Evolutionary conservation across 2,113 vertebrate species (phyloP).

Genomic region (Lates calcarifer): DNA sequence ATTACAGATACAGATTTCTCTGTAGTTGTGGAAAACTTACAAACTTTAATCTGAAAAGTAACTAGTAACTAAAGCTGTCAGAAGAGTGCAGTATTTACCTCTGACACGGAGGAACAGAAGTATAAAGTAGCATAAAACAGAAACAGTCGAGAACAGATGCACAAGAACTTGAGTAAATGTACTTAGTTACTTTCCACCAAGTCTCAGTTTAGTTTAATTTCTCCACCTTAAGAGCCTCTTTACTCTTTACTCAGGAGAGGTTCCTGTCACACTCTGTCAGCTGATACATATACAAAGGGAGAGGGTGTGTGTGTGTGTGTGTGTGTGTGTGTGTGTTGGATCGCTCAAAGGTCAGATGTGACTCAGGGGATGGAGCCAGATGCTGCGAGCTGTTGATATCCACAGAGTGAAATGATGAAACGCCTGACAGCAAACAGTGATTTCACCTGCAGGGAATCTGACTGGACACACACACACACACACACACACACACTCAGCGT

Average conservation of each 20-base stretch:
- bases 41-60: too few species aligned
- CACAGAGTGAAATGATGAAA: slow-evolving; percentile 22
- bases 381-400: slow-evolving; percentile 22
- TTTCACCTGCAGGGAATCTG: slow-evolving; percentile 59
- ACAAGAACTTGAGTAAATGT: background rate
- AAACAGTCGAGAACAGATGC: too few species aligned
- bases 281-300: background rate
- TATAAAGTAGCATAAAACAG: too few species aligned
- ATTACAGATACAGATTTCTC: too few species aligned
- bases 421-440: slow-evolving; percentile 42
- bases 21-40: too few species aligned
- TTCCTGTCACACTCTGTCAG: slow-evolving; percentile 32
- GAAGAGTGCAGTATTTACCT: too few species aligned
- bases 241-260: slow-evolving; percentile 19
- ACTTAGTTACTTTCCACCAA: background rate
- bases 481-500: slow-evolving; percentile 3
- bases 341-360: background rate
- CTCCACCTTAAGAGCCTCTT: slow-evolving; percentile 30
- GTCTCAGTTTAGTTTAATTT: background rate
- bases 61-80: too few species aligned
- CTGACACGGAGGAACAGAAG: too few species aligned
- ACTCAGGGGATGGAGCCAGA: slow-evolving; percentile 24
- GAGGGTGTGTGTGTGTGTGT: too few species aligned
- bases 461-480: background rate
- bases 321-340: background rate